phyloP scores from a whole-genome alignment of 2,797 vertebrate species.

The Rhincodon typus region DNA sequence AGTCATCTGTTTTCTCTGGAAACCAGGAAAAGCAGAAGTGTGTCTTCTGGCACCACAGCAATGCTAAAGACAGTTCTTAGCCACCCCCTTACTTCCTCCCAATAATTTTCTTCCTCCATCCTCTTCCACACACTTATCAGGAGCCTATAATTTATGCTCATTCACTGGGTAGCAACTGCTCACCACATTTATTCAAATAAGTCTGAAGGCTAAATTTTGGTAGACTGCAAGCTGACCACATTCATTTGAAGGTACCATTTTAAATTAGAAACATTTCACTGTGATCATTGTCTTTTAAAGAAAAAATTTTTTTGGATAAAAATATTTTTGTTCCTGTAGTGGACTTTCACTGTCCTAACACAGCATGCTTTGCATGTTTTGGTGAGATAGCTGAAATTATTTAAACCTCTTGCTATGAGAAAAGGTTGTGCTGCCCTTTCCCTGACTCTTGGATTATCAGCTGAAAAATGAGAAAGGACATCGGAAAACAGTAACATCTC shows the following conservation, averaged over 20 bases:
- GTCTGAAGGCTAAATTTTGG: too few species aligned
- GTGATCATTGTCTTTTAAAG: neutral
- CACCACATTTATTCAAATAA: neutral
- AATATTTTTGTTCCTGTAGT: neutral
- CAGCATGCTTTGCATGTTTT: neutral
- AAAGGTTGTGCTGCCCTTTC: neutral
- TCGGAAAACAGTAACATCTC: neutral
- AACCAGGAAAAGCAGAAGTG: too few species aligned
- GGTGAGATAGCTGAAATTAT: neutral
- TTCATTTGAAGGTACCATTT: neutral
- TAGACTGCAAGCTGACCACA: neutral
- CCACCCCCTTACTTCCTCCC: neutral
- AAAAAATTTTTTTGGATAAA: neutral
- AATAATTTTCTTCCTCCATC: neutral
- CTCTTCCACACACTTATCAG: neutral
- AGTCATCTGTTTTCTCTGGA: too few species aligned
- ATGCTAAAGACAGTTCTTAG: too few species aligned
- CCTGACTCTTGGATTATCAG: slow-evolving; percentile 11
- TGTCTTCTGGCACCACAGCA: neutral
- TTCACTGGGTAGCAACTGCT: neutral
- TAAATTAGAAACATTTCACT: neutral
- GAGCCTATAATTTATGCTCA: neutral
- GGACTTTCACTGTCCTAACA: neutral
- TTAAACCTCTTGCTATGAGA: neutral
- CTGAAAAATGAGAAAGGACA: slow-evolving; percentile 19